Percentiles rank a stretch among this genome's conserved stretches.
These are phyloP conservation scores for Sthenelais limicola DNA, from an alignment of 2,888 invertebrate species.

Conservation along the genomic window DNA sequence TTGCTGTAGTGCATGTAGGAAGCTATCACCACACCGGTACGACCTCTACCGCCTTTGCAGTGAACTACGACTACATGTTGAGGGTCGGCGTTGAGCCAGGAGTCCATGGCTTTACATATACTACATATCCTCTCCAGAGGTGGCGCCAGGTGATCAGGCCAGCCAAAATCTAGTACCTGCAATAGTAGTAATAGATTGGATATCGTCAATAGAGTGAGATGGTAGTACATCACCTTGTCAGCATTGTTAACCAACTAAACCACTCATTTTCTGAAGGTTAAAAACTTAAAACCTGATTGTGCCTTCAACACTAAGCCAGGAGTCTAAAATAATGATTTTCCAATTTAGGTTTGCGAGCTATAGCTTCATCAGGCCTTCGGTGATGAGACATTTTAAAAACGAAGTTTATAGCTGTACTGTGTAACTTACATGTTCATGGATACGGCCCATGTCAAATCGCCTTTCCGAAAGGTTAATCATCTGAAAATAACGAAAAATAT, in stretches of 20 bases:
- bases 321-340: too few relatives aligned
- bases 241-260: too few relatives aligned
- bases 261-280: too few relatives aligned
- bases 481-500: slow-evolving; percentile 74
- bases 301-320: too few relatives aligned
- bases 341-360: too few relatives aligned
- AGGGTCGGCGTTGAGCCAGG: slow-evolving; percentile 88
- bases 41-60: slow-evolving; percentile 88
- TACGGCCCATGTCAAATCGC: slow-evolving; percentile 78
- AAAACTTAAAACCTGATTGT: too few relatives aligned
- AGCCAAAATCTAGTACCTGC: slow-evolving; percentile 81
- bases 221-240: too few relatives aligned
- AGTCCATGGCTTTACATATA: slow-evolving; percentile 93
- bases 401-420: too few relatives aligned
- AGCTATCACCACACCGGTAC: slow-evolving; percentile 89
- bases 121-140: slow-evolving; percentile 91
- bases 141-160: slow-evolving; percentile 89
- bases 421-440: slow-evolving; percentile 76
- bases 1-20: slow-evolving; percentile 95
- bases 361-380: too few relatives aligned
- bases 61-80: slow-evolving; percentile 90
- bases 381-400: too few relatives aligned
- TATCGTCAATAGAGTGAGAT: too few relatives aligned
- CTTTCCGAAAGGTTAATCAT: slow-evolving; percentile 88
- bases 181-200: slow-evolving; percentile 15